Base-by-base conservation (phyloP, 2,113 vertebrate genomes). In the Leptodactylus fuscus region DNA sequence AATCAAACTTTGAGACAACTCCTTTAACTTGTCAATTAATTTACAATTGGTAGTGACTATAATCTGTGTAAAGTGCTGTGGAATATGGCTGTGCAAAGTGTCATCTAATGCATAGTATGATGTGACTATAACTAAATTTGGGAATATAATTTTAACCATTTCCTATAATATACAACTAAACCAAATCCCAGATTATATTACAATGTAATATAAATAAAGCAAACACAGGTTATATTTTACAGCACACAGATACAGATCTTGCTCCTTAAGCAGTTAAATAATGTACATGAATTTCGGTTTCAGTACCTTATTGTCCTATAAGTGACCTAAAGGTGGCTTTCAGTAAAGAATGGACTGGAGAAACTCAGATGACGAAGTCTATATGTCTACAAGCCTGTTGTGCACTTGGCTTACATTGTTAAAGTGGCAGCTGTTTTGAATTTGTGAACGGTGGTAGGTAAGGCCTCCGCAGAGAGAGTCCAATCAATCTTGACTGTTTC, bases 401-500 rank as follows among this genome's bases (percentile, higher is more conserved):
- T 46, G 83, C 62, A 80, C 76, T 79, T 85, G 83, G 83, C 83
- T 71, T 53, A 38, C 82, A 80, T 38, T 80, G 60, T 79, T 62
- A 71, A 85, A 36, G 32, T 22, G 48, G 62, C 83, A 85, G 60
- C 83, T 85, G 83, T 70, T 85, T 85, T 85, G 36, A n/a, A 85
- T 85, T 85, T 85, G 49, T 78, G 48, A 70, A 55, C 75, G 34
- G 83, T 80, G 75, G 83, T 85, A 85, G 75, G 83, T 85, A 85
- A 70, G 83, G 62, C 75, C 76, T 65, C 75, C 34, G 44, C 60
- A 29, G 75, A 85, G 75, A 32, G 75, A 53, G 49, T 62, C 32
- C 62, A 70, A 85, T 85, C 75, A 80, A 80, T 85, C 75, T 79
- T 85, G 51, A 79, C 60, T 80, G 75, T 53, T 85, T 79, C 24